Base-by-base conservation (phyloP, 2,888 invertebrate genomes). In the Heliconius aoede region DNA sequence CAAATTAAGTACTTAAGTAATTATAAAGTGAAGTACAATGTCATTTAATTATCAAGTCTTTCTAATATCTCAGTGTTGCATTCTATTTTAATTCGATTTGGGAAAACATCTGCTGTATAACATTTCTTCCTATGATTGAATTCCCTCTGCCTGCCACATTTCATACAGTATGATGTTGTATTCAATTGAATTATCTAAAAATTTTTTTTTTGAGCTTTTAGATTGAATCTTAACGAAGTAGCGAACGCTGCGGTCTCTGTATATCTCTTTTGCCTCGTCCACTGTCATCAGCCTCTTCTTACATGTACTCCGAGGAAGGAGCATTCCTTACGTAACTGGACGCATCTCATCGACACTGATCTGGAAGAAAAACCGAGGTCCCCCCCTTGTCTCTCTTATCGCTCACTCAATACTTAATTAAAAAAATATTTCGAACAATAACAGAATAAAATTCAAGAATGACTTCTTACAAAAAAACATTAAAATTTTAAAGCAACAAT, bases 401-500 rank as follows among this genome's bases (percentile, higher is more conserved):
- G 3, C 55, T 55, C 55, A 55, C 4, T 55, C 4, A 55, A 55
- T 60, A 15, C 5, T 28, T 15, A 58, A 26, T 58, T 4, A 0
- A 4, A 58, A 58, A 18, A 13, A 18, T 3, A 61, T 21, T 21
- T 30, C 1, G 15, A 40, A 65, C 65, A 65, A 40, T 65, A 65
- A 24, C 15, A 40, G 40, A 40, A 24, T 15, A 24, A 65, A 65
- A 40, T 40, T 26, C 40, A 65, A 65, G 36, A 65, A 40, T n/a
- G 26, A 26, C 24, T 36, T 7, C n/a, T 65, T 15, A 65, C 13
- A 65, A 64, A 36, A n/a, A 36, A 15, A 15, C 36, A 18, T 36
- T 40, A 40, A 5, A 40, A 7, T 40, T 65, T 65, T 65, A 65
- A 65, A 65, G 24, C 24, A 65, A 65, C 40, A 65, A 65, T 7